A percentile compares a stretch with the other conserved stretches of the same genome.
phyloP scores from a whole-genome alignment of 2,797 vertebrate genomes.

The Rhinella marina region DNA sequence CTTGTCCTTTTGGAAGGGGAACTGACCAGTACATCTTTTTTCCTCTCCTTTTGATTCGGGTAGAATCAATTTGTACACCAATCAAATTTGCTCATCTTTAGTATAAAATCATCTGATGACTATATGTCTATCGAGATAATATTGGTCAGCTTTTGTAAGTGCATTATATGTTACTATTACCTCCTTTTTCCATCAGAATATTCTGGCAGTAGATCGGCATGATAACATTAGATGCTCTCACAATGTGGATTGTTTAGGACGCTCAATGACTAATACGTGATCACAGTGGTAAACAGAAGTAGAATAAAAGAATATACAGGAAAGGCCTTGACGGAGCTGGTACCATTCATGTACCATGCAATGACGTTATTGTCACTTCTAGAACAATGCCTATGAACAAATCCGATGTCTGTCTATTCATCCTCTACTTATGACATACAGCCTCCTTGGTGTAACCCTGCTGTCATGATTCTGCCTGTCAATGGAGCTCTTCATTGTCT shows the following conservation, averaged over 20 bases:
- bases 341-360: conserved; percentile 49
- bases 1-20: too few relatives aligned
- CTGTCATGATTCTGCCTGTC: conserved; percentile 4
- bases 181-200: too few relatives aligned
- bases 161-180: neutral
- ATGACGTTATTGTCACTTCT: conserved; percentile 36
- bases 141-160: neutral
- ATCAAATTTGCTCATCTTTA: too few relatives aligned
- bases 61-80: too few relatives aligned
- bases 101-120: neutral
- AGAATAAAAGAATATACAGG: conserved; percentile 13
- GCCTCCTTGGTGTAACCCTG: conserved; percentile 14
- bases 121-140: neutral
- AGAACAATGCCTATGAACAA: conserved; percentile 40
- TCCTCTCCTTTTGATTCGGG: too few relatives aligned
- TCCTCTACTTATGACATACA: conserved; percentile 35
- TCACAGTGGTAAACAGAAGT: conserved; percentile 27
- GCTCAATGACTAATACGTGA: conserved; percentile 22
- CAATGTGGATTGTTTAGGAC: neutral
- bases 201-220: neutral
- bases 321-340: conserved; percentile 31
- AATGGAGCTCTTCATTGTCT: conserved; percentile 38
- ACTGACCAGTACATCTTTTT: too few relatives aligned
- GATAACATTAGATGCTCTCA: neutral
- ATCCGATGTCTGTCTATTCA: conserved; percentile 47